Evolutionary conservation across 1,140 invertebrate species (phyloP), one percentile per base, ranked within the genome.

Genomic region (Meteorus sp.): DNA sequence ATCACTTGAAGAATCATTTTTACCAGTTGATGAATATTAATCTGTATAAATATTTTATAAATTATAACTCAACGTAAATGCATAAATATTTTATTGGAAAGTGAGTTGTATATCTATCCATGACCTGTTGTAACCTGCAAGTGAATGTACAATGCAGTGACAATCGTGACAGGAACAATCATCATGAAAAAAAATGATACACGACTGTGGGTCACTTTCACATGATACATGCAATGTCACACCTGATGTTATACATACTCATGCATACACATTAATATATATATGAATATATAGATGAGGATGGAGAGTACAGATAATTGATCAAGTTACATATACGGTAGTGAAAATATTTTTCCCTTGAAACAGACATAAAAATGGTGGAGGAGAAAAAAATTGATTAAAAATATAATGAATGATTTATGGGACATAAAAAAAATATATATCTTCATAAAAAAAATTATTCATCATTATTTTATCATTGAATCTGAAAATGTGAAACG

Each of bases 131-230:
- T n/a, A n/a, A n/a, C n/a, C n/a, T n/a, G n/a, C n/a, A n/a, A n/a
- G n/a, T n/a, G n/a, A n/a, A n/a, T n/a, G n/a, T n/a, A 39, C 35
- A 13, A 39, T 13, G 15, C 23, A 35, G 41, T 47, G 53, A 51
- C 43, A 44, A 51, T n/a, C 37, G 45, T 59, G 52, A 53, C 61
- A 39, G 27, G 50, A 47, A 63, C 61, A 63, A 63, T 63, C 61
- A 63, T 59, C 56, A 59, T 63, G 59, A 63, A n/a, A 63, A 47
- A 27, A 56, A 53, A 56, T 63, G 57, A 63, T 56, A 63, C 59
- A 63, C 47, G 53, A 52, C 61, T 56, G 31, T 11, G 29, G 8
- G 2, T 19, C 43, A 54, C 22, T 25, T 27, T 31, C 44, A 23
- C 41, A 23, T n/a, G 19, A 20, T 44, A 44, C 19, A 19, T 6